phyloP scores from a whole-genome alignment of 1,140 invertebrate species.

The Drosophila sucinea region DNA sequence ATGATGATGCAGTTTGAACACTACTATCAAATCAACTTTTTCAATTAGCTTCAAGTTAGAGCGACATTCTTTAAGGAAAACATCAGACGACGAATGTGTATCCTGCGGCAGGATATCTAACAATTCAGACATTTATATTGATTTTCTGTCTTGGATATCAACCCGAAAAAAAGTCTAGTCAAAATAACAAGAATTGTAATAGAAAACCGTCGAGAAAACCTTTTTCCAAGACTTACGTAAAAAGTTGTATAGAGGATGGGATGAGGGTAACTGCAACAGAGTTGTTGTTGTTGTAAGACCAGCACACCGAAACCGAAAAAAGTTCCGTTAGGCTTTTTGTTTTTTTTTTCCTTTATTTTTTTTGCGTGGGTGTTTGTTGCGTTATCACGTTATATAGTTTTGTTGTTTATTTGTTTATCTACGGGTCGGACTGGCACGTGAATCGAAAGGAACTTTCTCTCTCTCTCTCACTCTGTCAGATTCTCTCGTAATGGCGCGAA shows the following conservation, averaged over 20 bases:
- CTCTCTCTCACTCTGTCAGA: conserved; percentile 6
- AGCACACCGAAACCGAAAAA: conserved; percentile 15
- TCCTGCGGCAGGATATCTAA: conserved; percentile 38
- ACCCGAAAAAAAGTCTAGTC: not conserved
- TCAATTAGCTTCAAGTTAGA: conserved; percentile 48
- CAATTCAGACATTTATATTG: conserved; percentile 50
- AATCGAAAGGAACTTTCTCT: conserved; percentile 37
- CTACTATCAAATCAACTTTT: conserved; percentile 47
- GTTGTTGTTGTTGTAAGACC: not conserved
- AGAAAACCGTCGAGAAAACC: not conserved
- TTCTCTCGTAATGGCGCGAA: conserved; percentile 11
- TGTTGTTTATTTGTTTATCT: conserved; percentile 52
- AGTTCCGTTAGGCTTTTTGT: conserved; percentile 23
- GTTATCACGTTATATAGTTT: conserved; percentile 29
- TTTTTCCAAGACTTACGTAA: conserved; percentile 45
- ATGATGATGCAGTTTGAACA: conserved; percentile 18
- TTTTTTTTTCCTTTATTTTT: not conserved
- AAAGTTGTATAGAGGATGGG: conserved; percentile 23
- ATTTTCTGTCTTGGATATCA: conserved; percentile 57
- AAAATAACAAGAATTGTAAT: conserved; percentile 18
- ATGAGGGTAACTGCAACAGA: not conserved
- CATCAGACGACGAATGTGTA: conserved; percentile 19
- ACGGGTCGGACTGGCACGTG: conserved; percentile 53
- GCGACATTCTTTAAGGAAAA: conserved; percentile 1
- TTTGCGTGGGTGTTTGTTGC: not conserved